Conservation (phyloP, 1,140 invertebrate species). For the Panagrolaimus sp. region DNA sequence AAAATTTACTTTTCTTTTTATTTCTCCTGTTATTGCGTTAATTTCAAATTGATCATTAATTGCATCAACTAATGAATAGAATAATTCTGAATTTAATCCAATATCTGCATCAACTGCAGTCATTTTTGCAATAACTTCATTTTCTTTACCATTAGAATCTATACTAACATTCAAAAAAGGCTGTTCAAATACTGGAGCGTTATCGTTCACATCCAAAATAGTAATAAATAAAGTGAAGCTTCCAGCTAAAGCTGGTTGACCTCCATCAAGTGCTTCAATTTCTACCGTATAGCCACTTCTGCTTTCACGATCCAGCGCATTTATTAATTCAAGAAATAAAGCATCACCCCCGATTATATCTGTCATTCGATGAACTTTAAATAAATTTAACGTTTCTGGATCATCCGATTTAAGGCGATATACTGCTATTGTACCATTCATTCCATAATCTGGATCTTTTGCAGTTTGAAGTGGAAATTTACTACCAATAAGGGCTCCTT, state of each 20-base stretch:
- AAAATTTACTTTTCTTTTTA: neutral
- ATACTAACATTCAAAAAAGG: neutral
- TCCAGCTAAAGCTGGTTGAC: neutral
- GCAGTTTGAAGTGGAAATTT: neutral
- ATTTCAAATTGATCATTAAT: conserved; percentile 6
- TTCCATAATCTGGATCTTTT: conserved; percentile 11
- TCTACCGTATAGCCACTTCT: neutral
- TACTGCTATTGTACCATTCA: neutral
- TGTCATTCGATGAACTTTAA: neutral
- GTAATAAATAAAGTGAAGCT: conserved; percentile 24
- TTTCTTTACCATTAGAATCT: neutral
- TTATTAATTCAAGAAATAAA: neutral
- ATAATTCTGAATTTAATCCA: neutral
- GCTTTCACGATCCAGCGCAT: neutral
- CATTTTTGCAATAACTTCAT: neutral
- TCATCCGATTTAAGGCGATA: conserved; percentile 11
- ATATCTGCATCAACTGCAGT: neutral
- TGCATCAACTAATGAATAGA: neutral
- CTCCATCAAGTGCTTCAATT: conserved; percentile 9
- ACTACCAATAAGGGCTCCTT: neutral
- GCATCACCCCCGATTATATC: neutral
- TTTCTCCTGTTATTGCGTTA: neutral
- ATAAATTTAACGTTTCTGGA: neutral
- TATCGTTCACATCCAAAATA: conserved; percentile 38
- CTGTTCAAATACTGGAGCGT: conserved; percentile 26